Percentiles rank a stretch among this genome's conserved stretches.
These are phyloP conservation scores for Aspidiotus rigidus DNA, from an alignment of 2,888 invertebrate species.

Conservation along the genomic window DNA sequence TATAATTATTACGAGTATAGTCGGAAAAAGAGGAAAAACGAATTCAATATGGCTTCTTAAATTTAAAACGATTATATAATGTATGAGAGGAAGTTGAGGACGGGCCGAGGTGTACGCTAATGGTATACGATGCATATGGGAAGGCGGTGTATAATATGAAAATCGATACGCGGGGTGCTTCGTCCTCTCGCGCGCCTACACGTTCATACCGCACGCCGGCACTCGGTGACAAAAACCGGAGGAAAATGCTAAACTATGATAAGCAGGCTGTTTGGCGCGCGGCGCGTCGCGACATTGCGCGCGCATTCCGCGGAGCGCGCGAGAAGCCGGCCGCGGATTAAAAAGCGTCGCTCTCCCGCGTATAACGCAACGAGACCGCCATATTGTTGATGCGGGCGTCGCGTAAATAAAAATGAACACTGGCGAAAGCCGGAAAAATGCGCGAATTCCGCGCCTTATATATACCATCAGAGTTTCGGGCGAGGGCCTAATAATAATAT, in stretches of 20 bases:
- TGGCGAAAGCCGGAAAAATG: neutral
- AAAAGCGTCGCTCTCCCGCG: conserved; percentile 5
- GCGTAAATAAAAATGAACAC: conserved; percentile 29
- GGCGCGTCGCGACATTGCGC: conserved; percentile 3
- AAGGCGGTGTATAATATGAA: conserved; percentile 23
- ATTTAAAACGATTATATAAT: conserved; percentile 25
- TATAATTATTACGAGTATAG: conserved; percentile 16
- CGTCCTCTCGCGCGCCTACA: conserved; percentile 16
- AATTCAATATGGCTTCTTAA: conserved; percentile 29
- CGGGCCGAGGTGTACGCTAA: neutral
- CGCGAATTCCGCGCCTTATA: neutral
- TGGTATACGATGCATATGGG: conserved; percentile 6
- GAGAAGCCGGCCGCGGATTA: conserved; percentile 13
- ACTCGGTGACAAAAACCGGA: conserved; percentile 24
- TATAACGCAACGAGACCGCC: conserved; percentile 18
- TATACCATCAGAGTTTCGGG: neutral
- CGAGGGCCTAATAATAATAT: conserved; percentile 26
- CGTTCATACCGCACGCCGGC: conserved; percentile 20
- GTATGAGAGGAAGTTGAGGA: conserved; percentile 6
- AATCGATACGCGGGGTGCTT: conserved; percentile 27
- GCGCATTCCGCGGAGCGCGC: neutral
- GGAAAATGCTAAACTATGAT: conserved; percentile 29
- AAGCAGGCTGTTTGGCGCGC: conserved; percentile 14
- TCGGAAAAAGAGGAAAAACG: neutral
- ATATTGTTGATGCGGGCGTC: conserved; percentile 27